These are phyloP conservation scores for Eupithecia exiguata DNA, from an alignment of 2,888 invertebrate genomes.

Conservation along the genomic window DNA sequence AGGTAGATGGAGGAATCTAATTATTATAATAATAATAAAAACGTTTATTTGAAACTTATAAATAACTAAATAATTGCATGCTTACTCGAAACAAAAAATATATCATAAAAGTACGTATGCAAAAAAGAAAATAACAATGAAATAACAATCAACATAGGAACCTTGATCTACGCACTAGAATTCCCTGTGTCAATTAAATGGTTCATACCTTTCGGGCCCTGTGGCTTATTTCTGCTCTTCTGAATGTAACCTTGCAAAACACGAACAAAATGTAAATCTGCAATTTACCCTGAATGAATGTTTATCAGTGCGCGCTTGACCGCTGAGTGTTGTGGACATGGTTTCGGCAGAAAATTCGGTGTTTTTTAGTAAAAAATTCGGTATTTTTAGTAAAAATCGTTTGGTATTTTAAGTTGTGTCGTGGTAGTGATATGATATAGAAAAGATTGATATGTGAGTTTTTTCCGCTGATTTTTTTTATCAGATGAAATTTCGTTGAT, in stretches of 20 bases:
- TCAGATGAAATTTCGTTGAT: not conserved
- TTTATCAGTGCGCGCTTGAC: not conserved
- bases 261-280: conserved; percentile 10
- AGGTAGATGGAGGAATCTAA: too few species aligned
- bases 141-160: too few species aligned
- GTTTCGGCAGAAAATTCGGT: not conserved
- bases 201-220: not conserved
- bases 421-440: not conserved
- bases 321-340: not conserved
- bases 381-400: not conserved
- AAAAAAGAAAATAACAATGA: too few species aligned
- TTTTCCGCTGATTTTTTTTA: not conserved
- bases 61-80: too few species aligned
- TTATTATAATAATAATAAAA: too few species aligned
- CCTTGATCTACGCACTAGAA: too few species aligned
- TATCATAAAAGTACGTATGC: too few species aligned
- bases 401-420: not conserved
- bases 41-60: too few species aligned
- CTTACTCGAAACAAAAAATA: too few species aligned
- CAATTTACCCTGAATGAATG: conserved; percentile 2
- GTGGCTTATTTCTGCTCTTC: not conserved
- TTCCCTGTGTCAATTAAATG: too few species aligned
- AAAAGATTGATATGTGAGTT: not conserved
- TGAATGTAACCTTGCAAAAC: conserved; percentile 11
- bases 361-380: not conserved